Conservation (phyloP, 2,888 invertebrate species). For the Megalurothrips usitatus region DNA sequence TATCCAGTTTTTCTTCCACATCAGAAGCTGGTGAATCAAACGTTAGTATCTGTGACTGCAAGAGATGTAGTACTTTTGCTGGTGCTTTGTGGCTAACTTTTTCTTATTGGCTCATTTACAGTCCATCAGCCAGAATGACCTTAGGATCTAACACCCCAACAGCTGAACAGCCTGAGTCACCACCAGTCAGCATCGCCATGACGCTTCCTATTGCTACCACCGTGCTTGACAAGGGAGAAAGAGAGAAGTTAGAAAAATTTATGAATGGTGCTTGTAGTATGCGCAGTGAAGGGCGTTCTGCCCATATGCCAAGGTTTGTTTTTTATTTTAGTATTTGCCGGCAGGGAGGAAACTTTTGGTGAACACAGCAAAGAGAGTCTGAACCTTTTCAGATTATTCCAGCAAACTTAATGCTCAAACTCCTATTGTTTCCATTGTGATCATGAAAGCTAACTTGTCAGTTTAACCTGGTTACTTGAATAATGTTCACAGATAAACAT, state of each 20-base stretch:
- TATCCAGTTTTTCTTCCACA: conserved; percentile 60
- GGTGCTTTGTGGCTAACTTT: conserved; percentile 34
- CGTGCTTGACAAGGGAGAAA: conserved; percentile 42
- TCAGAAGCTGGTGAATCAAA: conserved; percentile 47
- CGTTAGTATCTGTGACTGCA: conserved; percentile 40
- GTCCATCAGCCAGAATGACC: conserved; percentile 55
- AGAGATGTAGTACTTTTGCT: conserved; percentile 21
- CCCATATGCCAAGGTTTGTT: conserved; percentile 40
- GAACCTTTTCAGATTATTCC: too few species aligned
- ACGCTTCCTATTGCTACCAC: conserved; percentile 36
- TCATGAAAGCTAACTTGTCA: too few species aligned
- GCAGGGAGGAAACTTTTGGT: neutral
- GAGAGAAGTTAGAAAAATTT: conserved; percentile 46
- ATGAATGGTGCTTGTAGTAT: conserved; percentile 41
- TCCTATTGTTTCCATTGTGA: too few species aligned
- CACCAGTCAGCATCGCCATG: conserved; percentile 28
- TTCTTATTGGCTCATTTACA: conserved; percentile 40
- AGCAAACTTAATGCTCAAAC: too few species aligned
- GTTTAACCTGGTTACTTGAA: too few species aligned
- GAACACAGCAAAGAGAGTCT: too few species aligned
- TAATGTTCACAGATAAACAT: too few species aligned
- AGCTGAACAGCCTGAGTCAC: conserved; percentile 24
- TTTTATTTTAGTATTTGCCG: conserved; percentile 27
- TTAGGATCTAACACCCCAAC: conserved; percentile 43
- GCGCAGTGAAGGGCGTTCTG: conserved; percentile 33